Evolutionary conservation across 1,140 invertebrate species (phyloP), one percentile per base, ranked within the genome.

Genomic region (Orchesella cincta): DNA sequence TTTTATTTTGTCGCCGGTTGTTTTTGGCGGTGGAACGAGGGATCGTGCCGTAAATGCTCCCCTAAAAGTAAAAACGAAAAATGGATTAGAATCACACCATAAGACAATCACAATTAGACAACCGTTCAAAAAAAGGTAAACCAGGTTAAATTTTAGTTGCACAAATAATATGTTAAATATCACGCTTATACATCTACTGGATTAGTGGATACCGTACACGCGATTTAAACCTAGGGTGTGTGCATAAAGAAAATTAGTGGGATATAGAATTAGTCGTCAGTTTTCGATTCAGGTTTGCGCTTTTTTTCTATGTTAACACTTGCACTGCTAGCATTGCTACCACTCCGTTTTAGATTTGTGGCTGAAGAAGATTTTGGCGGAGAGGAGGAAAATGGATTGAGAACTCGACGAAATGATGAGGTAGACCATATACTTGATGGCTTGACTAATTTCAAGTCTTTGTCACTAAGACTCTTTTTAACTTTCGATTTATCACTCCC

Each of bases 391-490:
- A 77, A 77, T 36, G 76, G 76, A 51, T 33, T 46, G 12, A 77
- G 62, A 29, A 74, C 76, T 74, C 76, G 76, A 34, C 72, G 52
- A 64, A 77, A 74, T 73, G 76, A 74, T n/a, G 72, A 57, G 23
- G 76, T 46, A 23, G 76, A 77, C 57, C 54, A 77, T 28, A 77
- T 73, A 35, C 62, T 67, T 2, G 71, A 2, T 12, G 71, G 35
- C 23, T 73, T 73, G 2, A 73, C 71, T 28, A 73, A 23, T 39
- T 77, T 77, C 36, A 34, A 46, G 28, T 77, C 72, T 14, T 23
- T 73, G n/a, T 73, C 36, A 52, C 76, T 77, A 28, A 77, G 34
- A 62, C 67, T 73, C 36, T 77, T 77, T 77, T 71, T 77, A 8
- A 62, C 71, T 74, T 77, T 77, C 29, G 76, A 46, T 67, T 77